Percentiles rank a stretch among this genome's conserved stretches.
Conservation (phyloP, 2,797 vertebrate genomes). For the Alosa sapidissima region DNA sequence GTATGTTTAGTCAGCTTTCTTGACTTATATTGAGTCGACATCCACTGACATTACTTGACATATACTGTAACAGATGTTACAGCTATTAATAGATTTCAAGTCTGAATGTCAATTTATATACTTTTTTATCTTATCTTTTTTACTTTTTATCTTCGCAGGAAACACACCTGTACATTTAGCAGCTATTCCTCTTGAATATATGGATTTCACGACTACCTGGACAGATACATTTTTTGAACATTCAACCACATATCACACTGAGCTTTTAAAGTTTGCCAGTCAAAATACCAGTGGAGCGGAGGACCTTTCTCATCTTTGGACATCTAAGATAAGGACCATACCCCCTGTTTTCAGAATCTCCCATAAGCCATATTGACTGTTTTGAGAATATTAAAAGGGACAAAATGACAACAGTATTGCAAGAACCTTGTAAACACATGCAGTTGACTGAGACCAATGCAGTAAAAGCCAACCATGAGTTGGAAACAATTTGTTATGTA, state of each 20-base stretch:
- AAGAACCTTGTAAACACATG: background rate
- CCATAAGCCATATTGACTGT: background rate
- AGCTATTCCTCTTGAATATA: conserved; percentile 35
- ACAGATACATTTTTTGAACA: background rate
- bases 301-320: background rate
- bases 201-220: conserved; percentile 26
- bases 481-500: background rate
- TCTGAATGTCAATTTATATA: background rate
- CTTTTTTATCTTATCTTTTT: background rate
- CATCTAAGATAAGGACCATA: conserved; percentile 8
- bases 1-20: background rate
- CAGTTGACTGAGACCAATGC: background rate
- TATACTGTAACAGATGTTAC: too few relatives aligned
- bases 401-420: background rate
- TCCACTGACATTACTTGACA: too few relatives aligned
- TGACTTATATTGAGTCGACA: background rate
- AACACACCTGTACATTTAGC: conserved; percentile 66
- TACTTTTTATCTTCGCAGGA: conserved; percentile 63
- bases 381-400: background rate
- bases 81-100: background rate
- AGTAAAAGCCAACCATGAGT: background rate
- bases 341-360: conserved; percentile 35
- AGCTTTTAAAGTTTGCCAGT: background rate
- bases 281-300: background rate
- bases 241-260: background rate